These are phyloP conservation scores for Capreolus pygargus DNA, from an alignment of 2,113 vertebrate genomes.

Conservation along the genomic window DNA sequence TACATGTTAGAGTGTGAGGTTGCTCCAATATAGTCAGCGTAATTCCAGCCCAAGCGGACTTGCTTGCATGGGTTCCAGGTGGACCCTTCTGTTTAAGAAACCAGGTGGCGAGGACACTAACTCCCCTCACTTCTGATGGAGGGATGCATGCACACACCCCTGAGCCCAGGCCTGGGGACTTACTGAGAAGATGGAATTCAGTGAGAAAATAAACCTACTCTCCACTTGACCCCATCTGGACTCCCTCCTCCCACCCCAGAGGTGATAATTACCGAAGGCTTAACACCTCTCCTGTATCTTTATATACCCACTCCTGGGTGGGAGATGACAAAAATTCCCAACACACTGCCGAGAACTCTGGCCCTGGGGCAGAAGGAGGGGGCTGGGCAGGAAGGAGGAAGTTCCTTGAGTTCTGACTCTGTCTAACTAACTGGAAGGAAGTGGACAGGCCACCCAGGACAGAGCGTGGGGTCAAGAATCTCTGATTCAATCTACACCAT, in stretches of 20 bases:
- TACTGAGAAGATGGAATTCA: conserved; percentile 77
- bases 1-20: rapidly evolving
- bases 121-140: neutral
- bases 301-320: conserved; percentile 45
- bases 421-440: neutral
- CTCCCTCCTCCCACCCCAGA: conserved; percentile 65
- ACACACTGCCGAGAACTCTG: conserved; percentile 49
- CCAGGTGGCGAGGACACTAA: neutral
- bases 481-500: neutral
- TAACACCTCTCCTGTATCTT: conserved; percentile 80
- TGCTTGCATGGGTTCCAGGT: neutral
- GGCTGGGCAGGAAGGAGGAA: neutral
- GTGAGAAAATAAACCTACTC: conserved; percentile 72
- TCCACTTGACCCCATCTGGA: conserved; percentile 72
- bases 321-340: conserved; percentile 66
- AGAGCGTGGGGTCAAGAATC: neutral
- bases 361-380: conserved; percentile 30
- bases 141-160: too few species aligned
- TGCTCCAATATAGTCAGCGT: rapidly evolving
- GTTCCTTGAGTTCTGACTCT: neutral
- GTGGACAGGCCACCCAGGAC: neutral
- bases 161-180: conserved; percentile 39
- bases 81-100: neutral
- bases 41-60: neutral
- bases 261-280: conserved; percentile 83